phyloP scores from a whole-genome alignment of 2,113 vertebrate genomes.

The Strix uralensis region DNA sequence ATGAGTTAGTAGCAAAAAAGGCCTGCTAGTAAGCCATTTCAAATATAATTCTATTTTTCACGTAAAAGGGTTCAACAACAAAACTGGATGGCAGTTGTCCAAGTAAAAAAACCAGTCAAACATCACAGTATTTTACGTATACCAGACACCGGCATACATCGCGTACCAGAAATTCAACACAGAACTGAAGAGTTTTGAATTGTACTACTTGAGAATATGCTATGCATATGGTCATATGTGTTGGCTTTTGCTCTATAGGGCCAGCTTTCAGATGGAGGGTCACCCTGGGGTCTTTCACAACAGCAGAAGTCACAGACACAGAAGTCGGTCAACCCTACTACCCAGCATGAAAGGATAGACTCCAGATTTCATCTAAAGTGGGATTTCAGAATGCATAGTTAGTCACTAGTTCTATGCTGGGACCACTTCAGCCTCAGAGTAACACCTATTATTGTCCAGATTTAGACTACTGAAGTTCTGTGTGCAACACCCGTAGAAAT shows the following conservation, averaged over 20 bases:
- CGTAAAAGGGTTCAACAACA: not conserved
- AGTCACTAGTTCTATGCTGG: not conserved
- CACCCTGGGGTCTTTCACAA: not conserved
- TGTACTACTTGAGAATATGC: not conserved
- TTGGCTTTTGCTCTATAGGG: not conserved
- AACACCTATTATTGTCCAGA: not conserved
- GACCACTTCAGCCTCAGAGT: not conserved
- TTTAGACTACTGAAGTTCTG: not conserved
- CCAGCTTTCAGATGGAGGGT: not conserved
- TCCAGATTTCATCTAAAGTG: not conserved
- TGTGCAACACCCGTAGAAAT: not conserved
- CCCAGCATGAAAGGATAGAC: not conserved
- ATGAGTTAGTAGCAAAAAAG: conserved; percentile 54
- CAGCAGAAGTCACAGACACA: not conserved
- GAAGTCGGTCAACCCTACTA: not conserved
- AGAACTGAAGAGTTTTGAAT: not conserved
- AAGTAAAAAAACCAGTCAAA: not conserved
- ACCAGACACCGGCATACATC: not conserved
- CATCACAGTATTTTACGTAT: not conserved
- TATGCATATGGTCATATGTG: fast-evolving
- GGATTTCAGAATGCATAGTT: not conserved
- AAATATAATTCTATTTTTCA: conserved; percentile 45
- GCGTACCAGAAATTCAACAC: not conserved
- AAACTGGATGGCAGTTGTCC: conserved; percentile 73
- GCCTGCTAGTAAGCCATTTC: conserved; percentile 59